These are phyloP conservation scores for Alcedo atthis DNA, from an alignment of 2,797 vertebrate species.

Conservation along the genomic window DNA sequence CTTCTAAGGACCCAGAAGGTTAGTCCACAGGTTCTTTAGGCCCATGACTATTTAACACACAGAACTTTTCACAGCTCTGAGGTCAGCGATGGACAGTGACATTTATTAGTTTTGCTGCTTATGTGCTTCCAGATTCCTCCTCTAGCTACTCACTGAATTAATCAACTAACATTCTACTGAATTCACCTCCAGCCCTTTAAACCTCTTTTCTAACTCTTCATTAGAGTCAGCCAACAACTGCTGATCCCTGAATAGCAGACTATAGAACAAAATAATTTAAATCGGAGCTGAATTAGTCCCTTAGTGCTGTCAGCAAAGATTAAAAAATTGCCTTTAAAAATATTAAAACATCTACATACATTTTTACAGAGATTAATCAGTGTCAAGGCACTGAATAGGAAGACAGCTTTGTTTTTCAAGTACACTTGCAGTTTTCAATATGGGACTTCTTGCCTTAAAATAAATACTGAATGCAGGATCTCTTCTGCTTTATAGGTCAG, in stretches of 20 bases:
- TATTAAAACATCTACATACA: not conserved
- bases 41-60: not conserved
- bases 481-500: not conserved
- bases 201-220: slow-evolving; percentile 49
- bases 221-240: slow-evolving; percentile 38
- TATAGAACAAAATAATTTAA: not conserved
- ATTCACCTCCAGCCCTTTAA: slow-evolving; percentile 27
- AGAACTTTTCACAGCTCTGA: not conserved
- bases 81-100: not conserved
- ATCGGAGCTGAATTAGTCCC: not conserved
- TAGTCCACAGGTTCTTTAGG: not conserved
- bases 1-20: not conserved
- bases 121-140: not conserved
- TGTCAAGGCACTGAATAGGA: not conserved
- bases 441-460: not conserved
- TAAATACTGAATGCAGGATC: not conserved
- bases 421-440: not conserved
- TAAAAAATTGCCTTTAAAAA: not conserved
- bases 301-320: not conserved
- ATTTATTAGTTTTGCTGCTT: not conserved
- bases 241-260: slow-evolving; percentile 29
- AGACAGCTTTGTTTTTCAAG: not conserved
- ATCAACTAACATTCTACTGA: slow-evolving; percentile 26
- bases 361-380: not conserved
- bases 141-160: slow-evolving; percentile 43